These are phyloP conservation scores for Microcaecilia unicolor DNA, from an alignment of 2,797 vertebrate species.

Conservation along the genomic window DNA sequence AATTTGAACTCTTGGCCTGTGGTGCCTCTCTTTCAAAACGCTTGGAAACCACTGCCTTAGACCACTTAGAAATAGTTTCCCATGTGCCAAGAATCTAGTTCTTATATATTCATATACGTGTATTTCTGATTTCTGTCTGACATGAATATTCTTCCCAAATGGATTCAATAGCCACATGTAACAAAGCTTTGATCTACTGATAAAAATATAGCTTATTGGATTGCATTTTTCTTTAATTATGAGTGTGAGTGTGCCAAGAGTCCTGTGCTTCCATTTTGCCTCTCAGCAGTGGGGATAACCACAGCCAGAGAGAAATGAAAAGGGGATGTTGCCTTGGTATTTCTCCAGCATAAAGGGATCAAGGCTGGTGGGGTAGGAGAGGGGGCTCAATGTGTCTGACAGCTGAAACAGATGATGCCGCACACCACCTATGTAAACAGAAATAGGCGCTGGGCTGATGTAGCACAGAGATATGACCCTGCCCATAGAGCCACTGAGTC, in stretches of 20 bases:
- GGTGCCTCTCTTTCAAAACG: too few species aligned
- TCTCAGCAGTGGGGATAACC: constrained; percentile 16
- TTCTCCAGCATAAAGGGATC: constrained; percentile 35
- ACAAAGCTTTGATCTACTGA: not conserved
- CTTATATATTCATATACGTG: not conserved
- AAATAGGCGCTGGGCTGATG: constrained; percentile 51
- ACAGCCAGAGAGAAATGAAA: constrained; percentile 11
- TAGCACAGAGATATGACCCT: constrained; percentile 71
- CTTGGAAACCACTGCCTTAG: too few species aligned
- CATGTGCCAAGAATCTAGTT: not conserved
- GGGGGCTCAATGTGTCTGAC: constrained; percentile 44
- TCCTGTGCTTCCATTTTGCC: constrained; percentile 27
- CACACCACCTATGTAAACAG: constrained; percentile 88
- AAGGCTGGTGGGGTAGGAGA: not conserved
- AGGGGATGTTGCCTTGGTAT: constrained; percentile 17
- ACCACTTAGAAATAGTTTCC: not conserved
- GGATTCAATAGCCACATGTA: not conserved
- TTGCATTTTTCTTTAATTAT: not conserved
- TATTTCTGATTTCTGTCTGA: not conserved
- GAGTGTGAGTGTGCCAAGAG: not conserved
- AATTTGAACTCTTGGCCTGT: too few species aligned
- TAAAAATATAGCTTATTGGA: not conserved
- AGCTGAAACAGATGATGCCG: constrained; percentile 74
- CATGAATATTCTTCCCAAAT: not conserved
- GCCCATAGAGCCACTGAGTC: constrained; percentile 88